Base-by-base conservation (phyloP, 2,113 vertebrate genomes). In the Monopterus albus region DNA sequence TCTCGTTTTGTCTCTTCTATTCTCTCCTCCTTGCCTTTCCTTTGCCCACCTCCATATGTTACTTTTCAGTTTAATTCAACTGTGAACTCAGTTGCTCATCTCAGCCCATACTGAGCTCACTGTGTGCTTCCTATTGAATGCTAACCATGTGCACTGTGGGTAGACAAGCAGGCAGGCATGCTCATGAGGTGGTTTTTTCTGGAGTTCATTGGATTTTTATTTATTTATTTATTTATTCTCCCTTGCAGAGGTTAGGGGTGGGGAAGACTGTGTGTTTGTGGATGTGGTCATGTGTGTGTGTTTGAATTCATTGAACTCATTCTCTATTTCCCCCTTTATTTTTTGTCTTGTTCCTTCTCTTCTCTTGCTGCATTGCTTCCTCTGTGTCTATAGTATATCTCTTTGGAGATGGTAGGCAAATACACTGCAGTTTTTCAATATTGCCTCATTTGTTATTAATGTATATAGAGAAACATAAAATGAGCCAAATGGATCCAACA, bases 71-170 rank as follows among this genome's bases (percentile, higher is more conserved):
- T 68, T 68, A 69, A 74, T 78, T 81, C 83, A 75, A 63, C 75
- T 74, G 62, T 73, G 76, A 82, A 59, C 72, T 60, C 72, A 33
- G 29, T 80, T 71, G 84, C 78, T 78, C 80, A 61, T 76, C 75
- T 56, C 36, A 74, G 33, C 72, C 76, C 76, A 61, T 80, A 78
- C 78, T 72, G 79, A 69, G 78, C 78, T 83, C 78, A 57, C 83
- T 85, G 82, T 90, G 85, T 82, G 87, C 85, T 83, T 85, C 78
- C 67, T 82, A 84, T 87, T 90, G 70, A 88, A 90, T 87, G 79
- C 66, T 85, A 88, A 90, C 81, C 84, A 89, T 89, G 84, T 87
- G 86, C 79, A 82, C 79, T 56, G 72, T 15, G 73, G 82, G 82
- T 70, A 80, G 80, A 78, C 63, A 21, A 72, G 45, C 77, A 79